Percentiles rank a stretch among this genome's conserved stretches.
Evolutionary conservation across 2,888 invertebrate genomes (phyloP).

Genomic region (Rugalucina vietnamica): DNA sequence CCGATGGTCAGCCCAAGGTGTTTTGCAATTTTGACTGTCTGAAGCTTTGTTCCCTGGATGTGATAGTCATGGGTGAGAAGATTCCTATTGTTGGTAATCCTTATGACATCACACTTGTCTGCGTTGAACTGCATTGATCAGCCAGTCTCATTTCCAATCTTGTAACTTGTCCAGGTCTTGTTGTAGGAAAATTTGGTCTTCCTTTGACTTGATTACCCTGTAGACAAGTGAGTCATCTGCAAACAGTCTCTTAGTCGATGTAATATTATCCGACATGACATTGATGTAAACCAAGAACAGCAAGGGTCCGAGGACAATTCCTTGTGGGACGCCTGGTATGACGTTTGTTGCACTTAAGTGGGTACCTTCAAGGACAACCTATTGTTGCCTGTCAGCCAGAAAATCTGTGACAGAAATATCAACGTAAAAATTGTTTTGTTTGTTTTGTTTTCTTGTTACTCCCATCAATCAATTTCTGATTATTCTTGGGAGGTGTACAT

Average conservation of each 20-base stretch:
- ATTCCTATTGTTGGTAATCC: neutral
- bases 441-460: too few relatives aligned
- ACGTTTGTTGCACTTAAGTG: neutral
- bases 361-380: neutral
- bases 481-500: too few relatives aligned
- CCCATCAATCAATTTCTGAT: too few relatives aligned
- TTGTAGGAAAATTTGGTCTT: neutral
- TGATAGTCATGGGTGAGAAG: neutral
- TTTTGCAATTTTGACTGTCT: neutral
- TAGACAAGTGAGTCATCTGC: neutral
- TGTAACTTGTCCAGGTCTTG: neutral
- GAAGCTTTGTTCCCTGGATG: too few relatives aligned
- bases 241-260: neutral
- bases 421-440: too few relatives aligned
- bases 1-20: neutral
- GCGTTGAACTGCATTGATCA: neutral
- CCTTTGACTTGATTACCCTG: neutral
- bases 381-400: neutral
- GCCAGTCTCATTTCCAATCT: neutral
- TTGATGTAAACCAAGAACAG: neutral
- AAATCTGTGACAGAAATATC: too few relatives aligned
- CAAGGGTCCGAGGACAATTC: neutral
- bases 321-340: neutral
- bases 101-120: neutral
- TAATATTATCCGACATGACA: neutral